phyloP scores from a whole-genome alignment of 2,113 vertebrate species.

The Neodon shergylaensis region DNA sequence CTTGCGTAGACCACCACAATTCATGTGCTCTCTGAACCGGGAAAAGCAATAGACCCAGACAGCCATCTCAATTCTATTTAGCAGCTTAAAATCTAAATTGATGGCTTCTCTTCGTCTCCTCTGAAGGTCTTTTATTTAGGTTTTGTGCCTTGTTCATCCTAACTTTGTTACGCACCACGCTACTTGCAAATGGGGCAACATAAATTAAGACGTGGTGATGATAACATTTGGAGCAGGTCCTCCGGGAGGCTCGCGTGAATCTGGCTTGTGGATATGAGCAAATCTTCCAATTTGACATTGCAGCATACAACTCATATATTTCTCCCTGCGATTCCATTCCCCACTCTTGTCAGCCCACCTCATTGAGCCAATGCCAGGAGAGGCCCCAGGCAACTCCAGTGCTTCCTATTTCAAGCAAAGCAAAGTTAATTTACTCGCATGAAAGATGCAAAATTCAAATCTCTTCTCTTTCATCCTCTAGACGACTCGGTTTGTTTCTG shows the following conservation, averaged over 20 bases:
- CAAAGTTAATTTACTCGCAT: constrained; percentile 41
- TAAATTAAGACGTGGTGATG: not conserved
- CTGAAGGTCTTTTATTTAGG: constrained; percentile 43
- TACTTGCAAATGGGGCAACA: constrained; percentile 20
- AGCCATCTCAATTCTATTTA: constrained; percentile 19
- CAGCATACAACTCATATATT: not conserved
- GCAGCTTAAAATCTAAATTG: constrained; percentile 25
- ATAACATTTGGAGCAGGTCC: constrained; percentile 17
- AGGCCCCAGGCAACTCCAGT: not conserved
- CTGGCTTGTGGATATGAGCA: not conserved
- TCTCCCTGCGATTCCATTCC: not conserved
- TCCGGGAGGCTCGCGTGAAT: not conserved
- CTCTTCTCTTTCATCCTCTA: constrained; percentile 12
- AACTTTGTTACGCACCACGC: not conserved
- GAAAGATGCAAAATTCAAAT: constrained; percentile 2
- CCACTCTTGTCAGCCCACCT: not conserved
- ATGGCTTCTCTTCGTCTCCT: not conserved
- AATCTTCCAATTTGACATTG: not conserved
- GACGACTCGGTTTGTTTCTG: not conserved
- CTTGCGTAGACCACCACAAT: not conserved
- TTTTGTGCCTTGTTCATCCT: not conserved
- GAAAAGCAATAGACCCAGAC: not conserved
- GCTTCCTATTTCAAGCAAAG: constrained; percentile 27
- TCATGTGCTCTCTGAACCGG: constrained; percentile 45
- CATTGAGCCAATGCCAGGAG: not conserved